Percentiles rank a stretch among this genome's conserved stretches.
These are phyloP conservation scores for Melanargia galathea DNA, from an alignment of 2,888 invertebrate genomes.

Conservation along the genomic window DNA sequence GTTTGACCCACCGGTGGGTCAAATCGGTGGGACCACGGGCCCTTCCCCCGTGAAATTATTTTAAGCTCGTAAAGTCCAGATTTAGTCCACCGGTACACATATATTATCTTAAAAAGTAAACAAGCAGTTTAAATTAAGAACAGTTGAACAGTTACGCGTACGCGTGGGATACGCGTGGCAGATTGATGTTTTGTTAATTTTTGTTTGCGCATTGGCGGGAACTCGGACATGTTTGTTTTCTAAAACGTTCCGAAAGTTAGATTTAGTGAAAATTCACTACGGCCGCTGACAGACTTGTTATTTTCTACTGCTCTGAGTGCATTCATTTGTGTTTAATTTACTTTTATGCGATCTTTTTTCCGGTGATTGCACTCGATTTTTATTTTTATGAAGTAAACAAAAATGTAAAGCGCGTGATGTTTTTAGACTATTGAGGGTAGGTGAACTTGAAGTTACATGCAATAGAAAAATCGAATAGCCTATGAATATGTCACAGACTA, in stretches of 20 bases:
- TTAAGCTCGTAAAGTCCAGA: constrained; percentile 61
- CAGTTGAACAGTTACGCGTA: constrained; percentile 62
- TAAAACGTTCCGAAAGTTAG: constrained; percentile 48
- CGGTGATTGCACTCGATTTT: constrained; percentile 30
- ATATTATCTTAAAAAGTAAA: constrained; percentile 71
- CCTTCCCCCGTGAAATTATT: too few species aligned
- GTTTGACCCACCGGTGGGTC: too few species aligned
- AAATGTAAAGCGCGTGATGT: background rate
- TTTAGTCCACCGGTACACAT: constrained; percentile 64
- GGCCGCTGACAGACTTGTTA: constrained; percentile 67
- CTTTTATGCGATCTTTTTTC: constrained; percentile 45
- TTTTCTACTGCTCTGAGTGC: constrained; percentile 50
- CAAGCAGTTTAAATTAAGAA: constrained; percentile 70
- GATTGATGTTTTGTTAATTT: constrained; percentile 53
- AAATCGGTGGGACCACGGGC: too few species aligned
- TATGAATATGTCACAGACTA: too few species aligned
- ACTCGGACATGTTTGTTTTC: constrained; percentile 69
- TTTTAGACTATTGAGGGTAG: background rate
- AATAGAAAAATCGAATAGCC: too few species aligned
- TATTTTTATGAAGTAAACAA: background rate
- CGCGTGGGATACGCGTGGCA: constrained; percentile 67
- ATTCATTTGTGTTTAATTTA: constrained; percentile 48
- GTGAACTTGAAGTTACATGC: too few species aligned
- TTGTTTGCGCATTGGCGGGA: constrained; percentile 55
- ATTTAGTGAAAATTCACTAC: constrained; percentile 75